Conservation (phyloP, 2,113 vertebrate genomes). For the Oxyura jamaicensis region DNA sequence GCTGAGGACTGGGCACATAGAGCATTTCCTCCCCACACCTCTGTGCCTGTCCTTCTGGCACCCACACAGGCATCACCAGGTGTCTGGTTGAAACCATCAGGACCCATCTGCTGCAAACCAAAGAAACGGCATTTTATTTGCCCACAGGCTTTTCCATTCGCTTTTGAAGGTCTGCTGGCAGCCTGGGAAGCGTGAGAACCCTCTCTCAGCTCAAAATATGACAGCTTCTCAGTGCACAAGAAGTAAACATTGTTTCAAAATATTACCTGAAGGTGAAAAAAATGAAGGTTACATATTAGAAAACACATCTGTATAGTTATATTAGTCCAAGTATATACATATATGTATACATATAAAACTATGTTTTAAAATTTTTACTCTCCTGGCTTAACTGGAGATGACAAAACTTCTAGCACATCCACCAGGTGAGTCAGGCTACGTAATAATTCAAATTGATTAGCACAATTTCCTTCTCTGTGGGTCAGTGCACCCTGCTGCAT, state of each 20-base stretch:
- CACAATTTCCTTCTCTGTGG: background rate
- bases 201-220: rapidly evolving
- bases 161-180: background rate
- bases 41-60: background rate
- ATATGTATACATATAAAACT: background rate
- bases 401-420: background rate
- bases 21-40: background rate
- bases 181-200: background rate
- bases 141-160: background rate
- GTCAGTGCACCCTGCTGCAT: background rate
- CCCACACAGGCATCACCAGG: background rate
- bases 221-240: background rate
- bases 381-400: background rate
- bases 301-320: background rate
- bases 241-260: background rate
- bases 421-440: background rate
- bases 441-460: background rate
- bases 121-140: background rate
- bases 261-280: background rate
- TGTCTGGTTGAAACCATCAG: background rate
- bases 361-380: background rate
- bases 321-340: background rate
- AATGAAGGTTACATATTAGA: background rate
- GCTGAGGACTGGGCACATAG: rapidly evolving
- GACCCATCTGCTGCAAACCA: background rate